Base-by-base conservation (phyloP, 2,113 vertebrate species). In the Taurulus bubalis region DNA sequence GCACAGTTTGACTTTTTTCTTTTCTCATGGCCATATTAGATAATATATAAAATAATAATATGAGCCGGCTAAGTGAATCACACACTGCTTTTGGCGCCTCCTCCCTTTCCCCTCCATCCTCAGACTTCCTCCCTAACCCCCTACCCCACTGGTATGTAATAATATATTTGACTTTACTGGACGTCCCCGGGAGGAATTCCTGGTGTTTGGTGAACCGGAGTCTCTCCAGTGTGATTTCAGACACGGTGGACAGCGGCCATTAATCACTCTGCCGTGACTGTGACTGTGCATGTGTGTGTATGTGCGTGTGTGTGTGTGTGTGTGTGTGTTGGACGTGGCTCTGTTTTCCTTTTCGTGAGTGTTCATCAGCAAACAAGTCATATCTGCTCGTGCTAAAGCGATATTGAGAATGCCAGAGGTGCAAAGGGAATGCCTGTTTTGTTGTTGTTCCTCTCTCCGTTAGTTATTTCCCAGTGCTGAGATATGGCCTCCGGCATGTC, bases 101-200 rank as follows among this genome's bases (percentile, higher is more conserved):
- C 79, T 55, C 71, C 77, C 64, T 32, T 30, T 26, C 14, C 14
- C 49, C 68, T 56, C 59, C 62, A 4, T 60, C 59, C 67, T 47
- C 77, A 59, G 45, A 53, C 73, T 70, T 83, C 76, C 80, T 77
- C 66, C 64, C 64, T 65, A 40, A n/a, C n/a, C 38, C 38, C 58
- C 0, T 49, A 77, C 79, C 24, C 80, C 14, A n/a, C 68, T 47
- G 67, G 75, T 51, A 71, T 92, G 90, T 92, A 92, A 91, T 94
- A 88, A 93, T 92, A 92, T 90, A 90, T 91, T 92, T 90, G 69
- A 92, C 91, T 91, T 90, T 86, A 83, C 90, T 91, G 87, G 87
- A 93, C 75, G 60, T 93, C 89, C 90, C 85, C 58, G 40, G 60
- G 88, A 92, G 91, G 89, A 89, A 94, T 95, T 94, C 94, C 93